These are phyloP conservation scores for Avahi laniger DNA, from an alignment of 2,797 vertebrate species.

Conservation along the genomic window DNA sequence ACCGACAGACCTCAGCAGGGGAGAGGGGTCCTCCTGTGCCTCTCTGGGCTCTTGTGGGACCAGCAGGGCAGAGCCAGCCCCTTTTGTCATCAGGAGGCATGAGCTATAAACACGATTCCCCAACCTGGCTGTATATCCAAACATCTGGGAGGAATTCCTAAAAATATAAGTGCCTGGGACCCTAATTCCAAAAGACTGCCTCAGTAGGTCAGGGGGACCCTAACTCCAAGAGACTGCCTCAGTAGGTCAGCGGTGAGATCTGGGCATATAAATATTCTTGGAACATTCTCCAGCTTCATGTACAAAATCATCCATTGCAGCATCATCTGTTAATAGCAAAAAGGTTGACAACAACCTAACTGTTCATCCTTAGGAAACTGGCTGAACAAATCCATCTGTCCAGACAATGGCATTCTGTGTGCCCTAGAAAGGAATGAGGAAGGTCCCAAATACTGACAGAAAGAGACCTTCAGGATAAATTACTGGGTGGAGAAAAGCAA, in stretches of 20 bases:
- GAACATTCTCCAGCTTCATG: neutral
- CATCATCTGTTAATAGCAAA: neutral
- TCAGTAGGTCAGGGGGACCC: neutral
- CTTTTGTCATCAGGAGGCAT: no score
- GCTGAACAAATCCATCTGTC: neutral
- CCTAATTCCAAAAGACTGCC: neutral
- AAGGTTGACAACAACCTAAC: neutral
- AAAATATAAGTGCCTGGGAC: neutral
- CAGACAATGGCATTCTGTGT: no score
- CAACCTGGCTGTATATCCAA: neutral
- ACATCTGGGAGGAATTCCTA: neutral
- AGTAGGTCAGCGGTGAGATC: neutral
- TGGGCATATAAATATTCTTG: neutral
- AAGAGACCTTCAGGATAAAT: neutral
- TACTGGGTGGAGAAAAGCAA: neutral
- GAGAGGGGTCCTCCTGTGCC: no score
- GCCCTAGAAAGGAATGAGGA: neutral
- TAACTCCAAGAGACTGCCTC: neutral
- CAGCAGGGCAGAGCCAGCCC: neutral
- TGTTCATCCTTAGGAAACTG: neutral
- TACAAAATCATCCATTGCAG: neutral
- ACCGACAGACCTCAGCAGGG: neutral
- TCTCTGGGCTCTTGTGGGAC: neutral
- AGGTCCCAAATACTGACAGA: neutral
- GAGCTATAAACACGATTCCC: neutral